Base-by-base conservation (phyloP, 2,113 vertebrate genomes). In the Suricata suricatta region DNA sequence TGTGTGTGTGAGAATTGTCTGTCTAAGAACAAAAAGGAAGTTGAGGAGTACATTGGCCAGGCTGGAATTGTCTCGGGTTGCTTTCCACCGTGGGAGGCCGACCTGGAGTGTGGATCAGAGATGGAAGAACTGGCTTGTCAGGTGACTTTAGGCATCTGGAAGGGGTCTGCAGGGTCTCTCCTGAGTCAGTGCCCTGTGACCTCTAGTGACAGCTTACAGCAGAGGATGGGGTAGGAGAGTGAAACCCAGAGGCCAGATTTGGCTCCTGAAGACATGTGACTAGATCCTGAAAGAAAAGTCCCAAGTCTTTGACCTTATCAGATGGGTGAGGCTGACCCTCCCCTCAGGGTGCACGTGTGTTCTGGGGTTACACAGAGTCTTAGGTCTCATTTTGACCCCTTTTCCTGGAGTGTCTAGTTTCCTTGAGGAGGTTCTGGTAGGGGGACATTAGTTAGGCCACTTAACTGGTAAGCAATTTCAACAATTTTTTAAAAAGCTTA, bases 1-100 rank as follows among this genome's bases (percentile, higher is more conserved):
- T 68, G 38, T 57, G 47, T 57, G 76, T 68, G 38, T 57, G 47
- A 52, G 88, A 90, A 64, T 85, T 97, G 96, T 90, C 68, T 87
- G 60, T 14, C 77, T 9, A 79, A 52, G 80, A 6, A 81, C 63
- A 47, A 86, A 47, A 83, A 83, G 47, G 60, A 63, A 72, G 13
- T 38, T 74, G 88, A 35, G 88, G 60, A 13, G 21, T 27, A n/a
- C 47, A 47, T 57, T 86, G 17, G 77, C 17, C 72, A 80, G 50
- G 38, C 44, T 52, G 12, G 41, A 64, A 81, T 23, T 4, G 19
- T 50, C 38, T 57, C 8, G 0, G 47, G 33, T 88, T 80, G 72
- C 84, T 90, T 95, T 94, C 33, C 35, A 1, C 15, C 63, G 0
- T 3, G 71, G 76, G 38, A 72, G 41, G 64, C 60, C 5, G 29